Base-by-base conservation (phyloP, 2,888 invertebrate species). In the Drosophila niveifrons region DNA sequence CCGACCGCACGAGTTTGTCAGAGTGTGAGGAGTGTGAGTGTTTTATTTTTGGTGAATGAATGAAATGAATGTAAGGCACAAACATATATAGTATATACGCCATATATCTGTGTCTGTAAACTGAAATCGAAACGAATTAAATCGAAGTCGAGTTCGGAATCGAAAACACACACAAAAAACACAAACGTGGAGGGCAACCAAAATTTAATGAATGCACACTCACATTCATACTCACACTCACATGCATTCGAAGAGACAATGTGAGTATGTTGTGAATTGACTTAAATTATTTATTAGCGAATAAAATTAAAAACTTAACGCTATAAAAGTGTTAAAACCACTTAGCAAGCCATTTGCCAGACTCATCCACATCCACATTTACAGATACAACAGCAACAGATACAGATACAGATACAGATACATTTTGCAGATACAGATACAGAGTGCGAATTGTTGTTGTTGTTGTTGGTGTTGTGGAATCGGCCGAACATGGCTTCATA, bases 301-400 rank as follows among this genome's bases (percentile, higher is more conserved):
- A 87, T 83, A 82, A 88, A 86, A 89, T 86, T 83, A 85, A 87
- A 88, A 82, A 84, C 75, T 88, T 90, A 90, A 90, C 90, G 88
- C 90, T 90, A 88, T 89, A 87, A 90, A 90, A 88, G 89, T 88
- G 90, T 90, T 90, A 90, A 90, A 90, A 85, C 85, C 90, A 90
- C 88, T 90, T 90, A 90, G 82, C 86, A 81, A 85, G 82, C 80
- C 87, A 83, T 83, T 83, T 83, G 84, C 83, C 78, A 73, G 82
- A 44, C 36, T 39, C 67, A 68, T 36, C 64, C 56, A 52, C 66
- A 56, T 31, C 17, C 44, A 47, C 39, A 52, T 43, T 3, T 6
- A 50, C 15, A 59, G 23, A 17, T 15, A 39, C 36, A n/a, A 53
- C 18, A 43, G 53, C 28, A 10, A 44, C 34, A 51, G 44, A 1